Evolutionary conservation across 2,113 vertebrate genomes (phyloP), one percentile per base, ranked within the genome.

Genomic region (Thamnaconus septentrionalis): DNA sequence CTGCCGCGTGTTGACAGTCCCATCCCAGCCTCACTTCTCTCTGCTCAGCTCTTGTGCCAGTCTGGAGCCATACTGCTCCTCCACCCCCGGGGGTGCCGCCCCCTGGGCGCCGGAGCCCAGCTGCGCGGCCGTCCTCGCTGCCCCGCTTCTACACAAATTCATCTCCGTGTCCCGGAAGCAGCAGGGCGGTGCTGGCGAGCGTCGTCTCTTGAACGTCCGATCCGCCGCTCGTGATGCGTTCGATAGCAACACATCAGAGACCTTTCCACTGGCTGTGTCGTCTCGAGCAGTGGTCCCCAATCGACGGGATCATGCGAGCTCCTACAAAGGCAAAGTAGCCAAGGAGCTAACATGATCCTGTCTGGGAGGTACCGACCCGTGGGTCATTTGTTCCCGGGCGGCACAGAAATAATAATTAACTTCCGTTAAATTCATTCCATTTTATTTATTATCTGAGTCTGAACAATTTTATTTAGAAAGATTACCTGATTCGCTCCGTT

Each of bases 221-320:
- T 31, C 18, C 18, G 1, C 18, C 71, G 85, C 80, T 76, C 61
- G 41, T 76, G 75, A 80, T 61, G 54, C 11, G 7, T 75, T 59
- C 79, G 78, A 80, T 76, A 79, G 83, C 68, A 69, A 75, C 76
- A 80, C 75, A 76, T 87, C 82, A 86, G 40, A 83, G 64, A 76
- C 61, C 75, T 82, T 64, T 76, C 85, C 82, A 52, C 59, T 57
- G 70, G 85, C n/a, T n/a, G n/a, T n/a, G n/a, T n/a, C n/a, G n/a
- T n/a, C n/a, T n/a, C n/a, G n/a, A n/a, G n/a, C n/a, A n/a, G n/a
- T n/a, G n/a, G n/a, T n/a, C 18, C 18, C 18, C 18, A 31, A 31
- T 31, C 18, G 18, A 31, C 18, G 18, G 18, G 18, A 31, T 31
- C 18, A 31, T 31, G 18, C 18, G 18, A 31, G 18, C 18, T 31